Conservation (phyloP, 1,140 invertebrate species). For the Drosophila arawakana region DNA sequence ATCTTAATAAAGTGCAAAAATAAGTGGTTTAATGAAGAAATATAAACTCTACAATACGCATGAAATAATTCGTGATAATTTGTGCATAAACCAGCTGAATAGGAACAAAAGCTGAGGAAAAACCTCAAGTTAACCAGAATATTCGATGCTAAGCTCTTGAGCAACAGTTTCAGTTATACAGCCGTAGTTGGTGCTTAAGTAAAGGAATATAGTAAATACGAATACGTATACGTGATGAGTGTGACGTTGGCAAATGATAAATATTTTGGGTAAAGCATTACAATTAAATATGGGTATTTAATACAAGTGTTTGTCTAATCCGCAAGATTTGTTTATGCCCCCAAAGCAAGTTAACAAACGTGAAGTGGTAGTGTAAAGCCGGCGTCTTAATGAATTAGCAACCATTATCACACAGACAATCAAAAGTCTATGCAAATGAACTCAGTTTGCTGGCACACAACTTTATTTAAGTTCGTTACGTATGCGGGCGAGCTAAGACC, state of each 20-base stretch:
- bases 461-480: constrained; percentile 78
- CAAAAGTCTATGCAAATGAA: constrained; percentile 76
- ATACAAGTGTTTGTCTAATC: constrained; percentile 50
- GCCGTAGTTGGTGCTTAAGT: neutral
- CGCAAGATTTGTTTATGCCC: constrained; percentile 36
- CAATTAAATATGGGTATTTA: constrained; percentile 21
- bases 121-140: constrained; percentile 4
- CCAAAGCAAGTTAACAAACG: constrained; percentile 25
- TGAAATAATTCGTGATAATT: neutral
- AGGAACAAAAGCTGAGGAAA: neutral
- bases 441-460: constrained; percentile 59
- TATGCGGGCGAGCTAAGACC: constrained; percentile 59
- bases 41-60: too few relatives aligned
- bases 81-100: constrained; percentile 14
- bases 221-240: constrained; percentile 1
- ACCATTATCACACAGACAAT: constrained; percentile 49
- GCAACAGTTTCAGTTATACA: constrained; percentile 14
- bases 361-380: constrained; percentile 20
- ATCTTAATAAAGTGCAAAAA: too few relatives aligned
- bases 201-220: constrained; percentile 4
- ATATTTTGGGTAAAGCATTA: constrained; percentile 36
- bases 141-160: neutral
- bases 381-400: constrained; percentile 69
- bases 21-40: too few relatives aligned
- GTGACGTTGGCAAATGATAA: neutral